Percentiles rank a stretch among this genome's conserved stretches.
These are phyloP conservation scores for Mirounga angustirostris DNA, from an alignment of 2,113 vertebrate genomes.

Conservation along the genomic window DNA sequence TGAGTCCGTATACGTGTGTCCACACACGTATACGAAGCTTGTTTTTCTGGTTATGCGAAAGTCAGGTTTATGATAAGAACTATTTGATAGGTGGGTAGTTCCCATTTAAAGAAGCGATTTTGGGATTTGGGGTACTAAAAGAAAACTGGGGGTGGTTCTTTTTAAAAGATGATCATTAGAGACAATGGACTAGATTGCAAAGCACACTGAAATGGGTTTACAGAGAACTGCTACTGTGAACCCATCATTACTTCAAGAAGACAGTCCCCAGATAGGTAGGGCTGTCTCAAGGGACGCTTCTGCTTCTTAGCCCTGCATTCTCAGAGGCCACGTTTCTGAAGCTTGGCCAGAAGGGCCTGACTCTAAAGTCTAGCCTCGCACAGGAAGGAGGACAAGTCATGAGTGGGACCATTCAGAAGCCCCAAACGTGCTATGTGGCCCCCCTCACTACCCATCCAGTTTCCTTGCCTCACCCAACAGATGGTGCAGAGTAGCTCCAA, in stretches of 20 bases:
- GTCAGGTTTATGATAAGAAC: not conserved
- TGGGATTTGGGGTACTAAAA: not conserved
- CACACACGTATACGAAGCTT: not conserved
- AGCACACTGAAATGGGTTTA: not conserved
- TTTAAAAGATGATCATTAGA: not conserved
- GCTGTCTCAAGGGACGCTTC: not conserved
- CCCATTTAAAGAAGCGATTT: not conserved
- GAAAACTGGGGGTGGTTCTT: not conserved
- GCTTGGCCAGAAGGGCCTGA: not conserved
- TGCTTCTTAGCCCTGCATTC: not conserved
- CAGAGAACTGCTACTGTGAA: not conserved
- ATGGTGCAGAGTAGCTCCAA: not conserved
- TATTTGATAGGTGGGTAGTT: not conserved
- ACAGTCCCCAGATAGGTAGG: not conserved
- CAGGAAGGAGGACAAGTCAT: not conserved
- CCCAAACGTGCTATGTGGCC: not conserved
- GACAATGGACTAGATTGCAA: not conserved
- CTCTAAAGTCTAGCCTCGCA: not conserved
- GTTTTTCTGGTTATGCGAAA: not conserved
- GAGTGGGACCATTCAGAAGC: not conserved
- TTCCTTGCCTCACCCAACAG: not conserved
- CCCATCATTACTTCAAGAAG: not conserved
- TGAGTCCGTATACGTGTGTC: no score
- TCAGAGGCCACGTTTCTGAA: not conserved
- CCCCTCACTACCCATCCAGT: not conserved